Percentiles rank a stretch among this genome's conserved stretches.
phyloP scores from a whole-genome alignment of 2,888 invertebrate genomes.

The Euclidia mi region DNA sequence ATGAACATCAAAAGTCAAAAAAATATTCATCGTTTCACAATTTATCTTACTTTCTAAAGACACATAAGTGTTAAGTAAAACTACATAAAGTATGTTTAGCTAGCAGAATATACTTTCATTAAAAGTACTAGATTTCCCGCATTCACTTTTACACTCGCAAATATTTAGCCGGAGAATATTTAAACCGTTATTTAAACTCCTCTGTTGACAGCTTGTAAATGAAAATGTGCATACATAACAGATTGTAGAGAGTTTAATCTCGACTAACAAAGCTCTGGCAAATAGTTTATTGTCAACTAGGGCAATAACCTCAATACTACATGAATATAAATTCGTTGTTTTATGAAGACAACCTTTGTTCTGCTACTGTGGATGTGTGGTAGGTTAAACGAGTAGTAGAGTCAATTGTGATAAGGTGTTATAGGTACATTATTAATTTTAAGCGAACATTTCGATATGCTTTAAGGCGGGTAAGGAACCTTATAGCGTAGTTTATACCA shows the following conservation, averaged over 20 bases:
- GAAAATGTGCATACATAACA: constrained; percentile 34
- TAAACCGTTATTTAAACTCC: constrained; percentile 18
- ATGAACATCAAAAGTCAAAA: too few relatives aligned
- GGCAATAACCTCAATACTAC: constrained; percentile 13
- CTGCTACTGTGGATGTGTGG: neutral
- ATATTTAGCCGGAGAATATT: constrained; percentile 19
- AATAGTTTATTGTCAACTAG: constrained; percentile 32
- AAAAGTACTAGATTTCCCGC: neutral
- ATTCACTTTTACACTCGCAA: constrained; percentile 8
- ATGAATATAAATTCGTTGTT: constrained; percentile 8
- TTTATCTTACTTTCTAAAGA: too few relatives aligned
- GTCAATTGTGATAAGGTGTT: neutral
- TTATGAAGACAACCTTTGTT: neutral
- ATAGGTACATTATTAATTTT: neutral
- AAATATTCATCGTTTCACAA: too few relatives aligned
- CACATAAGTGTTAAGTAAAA: too few relatives aligned
- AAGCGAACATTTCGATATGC: too few relatives aligned
- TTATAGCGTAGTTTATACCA: too few relatives aligned
- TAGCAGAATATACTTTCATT: neutral
- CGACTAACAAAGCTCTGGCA: constrained; percentile 25
- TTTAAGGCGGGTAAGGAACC: too few relatives aligned
- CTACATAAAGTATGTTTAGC: too few relatives aligned
- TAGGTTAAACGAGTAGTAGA: neutral
- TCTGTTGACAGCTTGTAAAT: constrained; percentile 19
- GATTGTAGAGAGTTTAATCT: constrained; percentile 29